A percentile compares a stretch with the other conserved stretches of the same genome.
These are phyloP conservation scores for Dicycla oo DNA, from an alignment of 2,888 invertebrate species.

Conservation along the genomic window DNA sequence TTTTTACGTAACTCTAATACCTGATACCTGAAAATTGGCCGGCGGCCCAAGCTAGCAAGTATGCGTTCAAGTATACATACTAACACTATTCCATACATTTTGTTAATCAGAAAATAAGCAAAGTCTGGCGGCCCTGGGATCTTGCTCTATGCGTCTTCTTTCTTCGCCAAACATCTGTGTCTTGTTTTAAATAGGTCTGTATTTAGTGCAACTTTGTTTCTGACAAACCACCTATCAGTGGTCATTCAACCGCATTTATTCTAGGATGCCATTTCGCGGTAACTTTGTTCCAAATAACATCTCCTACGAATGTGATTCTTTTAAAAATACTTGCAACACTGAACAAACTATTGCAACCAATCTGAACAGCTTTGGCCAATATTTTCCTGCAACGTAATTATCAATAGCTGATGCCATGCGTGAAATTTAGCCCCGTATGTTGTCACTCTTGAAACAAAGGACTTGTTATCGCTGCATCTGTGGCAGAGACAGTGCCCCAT, in stretches of 20 bases:
- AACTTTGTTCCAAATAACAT: slow-evolving; percentile 31
- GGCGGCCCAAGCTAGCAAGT: no score
- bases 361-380: slow-evolving; percentile 10
- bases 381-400: slow-evolving; percentile 32
- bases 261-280: slow-evolving; percentile 1
- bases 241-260: slow-evolving; percentile 24
- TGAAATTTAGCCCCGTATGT: slow-evolving; percentile 50
- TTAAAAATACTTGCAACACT: background rate
- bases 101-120: no score
- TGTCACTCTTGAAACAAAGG: slow-evolving; percentile 68
- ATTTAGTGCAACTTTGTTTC: slow-evolving; percentile 9
- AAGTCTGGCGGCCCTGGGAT: no score
- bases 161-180: background rate
- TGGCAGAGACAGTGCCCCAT: slow-evolving; percentile 62
- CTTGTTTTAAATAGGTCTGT: slow-evolving; percentile 15
- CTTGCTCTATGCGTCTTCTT: background rate
- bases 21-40: no score
- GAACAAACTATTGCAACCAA: slow-evolving; percentile 6
- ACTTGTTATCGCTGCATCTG: slow-evolving; percentile 72
- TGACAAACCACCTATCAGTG: slow-evolving; percentile 3
- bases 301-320: slow-evolving; percentile 15
- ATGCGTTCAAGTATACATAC: no score
- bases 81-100: no score
- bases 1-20: no score
- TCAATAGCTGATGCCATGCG: slow-evolving; percentile 22